Evolutionary conservation across 2,797 vertebrate species (phyloP).

Genomic region (Apodemus agrarius): DNA sequence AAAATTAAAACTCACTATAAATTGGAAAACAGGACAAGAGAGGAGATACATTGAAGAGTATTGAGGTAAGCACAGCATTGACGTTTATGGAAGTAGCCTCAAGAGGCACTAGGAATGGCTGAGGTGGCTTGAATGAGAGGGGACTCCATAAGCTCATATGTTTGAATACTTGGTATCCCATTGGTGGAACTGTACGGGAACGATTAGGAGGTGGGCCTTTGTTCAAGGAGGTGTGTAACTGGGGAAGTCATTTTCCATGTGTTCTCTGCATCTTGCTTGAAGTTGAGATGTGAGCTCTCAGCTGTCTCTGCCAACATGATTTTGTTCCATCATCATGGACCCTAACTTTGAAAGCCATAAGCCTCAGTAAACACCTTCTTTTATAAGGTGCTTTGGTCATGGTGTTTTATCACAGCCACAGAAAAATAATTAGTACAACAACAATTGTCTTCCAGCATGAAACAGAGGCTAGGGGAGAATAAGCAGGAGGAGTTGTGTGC

Average conservation of each 20-base stretch:
- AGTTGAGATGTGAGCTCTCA: neutral
- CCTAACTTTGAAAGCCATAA: neutral
- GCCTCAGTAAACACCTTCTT: neutral
- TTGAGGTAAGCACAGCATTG: neutral
- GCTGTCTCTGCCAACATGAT: neutral
- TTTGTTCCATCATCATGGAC: neutral
- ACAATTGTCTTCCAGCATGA: neutral
- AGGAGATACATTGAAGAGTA: neutral
- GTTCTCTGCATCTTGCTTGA: neutral
- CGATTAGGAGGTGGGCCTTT: neutral
- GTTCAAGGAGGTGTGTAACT: neutral
- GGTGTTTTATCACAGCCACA: neutral
- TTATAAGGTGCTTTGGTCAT: neutral
- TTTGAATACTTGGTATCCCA: neutral
- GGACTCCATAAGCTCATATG: neutral
- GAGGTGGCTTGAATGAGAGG: neutral
- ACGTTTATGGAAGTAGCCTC: neutral
- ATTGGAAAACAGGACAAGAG: neutral
- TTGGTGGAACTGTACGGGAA: neutral
- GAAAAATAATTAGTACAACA: neutral
- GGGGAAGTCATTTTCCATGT: neutral
- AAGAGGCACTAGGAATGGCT: neutral
- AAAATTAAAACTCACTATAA: slow-evolving; percentile 60
- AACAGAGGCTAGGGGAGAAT: neutral
- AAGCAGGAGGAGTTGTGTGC: neutral